These are phyloP conservation scores for Megaceryle torquata DNA, from an alignment of 2,113 vertebrate species.

Conservation along the genomic window DNA sequence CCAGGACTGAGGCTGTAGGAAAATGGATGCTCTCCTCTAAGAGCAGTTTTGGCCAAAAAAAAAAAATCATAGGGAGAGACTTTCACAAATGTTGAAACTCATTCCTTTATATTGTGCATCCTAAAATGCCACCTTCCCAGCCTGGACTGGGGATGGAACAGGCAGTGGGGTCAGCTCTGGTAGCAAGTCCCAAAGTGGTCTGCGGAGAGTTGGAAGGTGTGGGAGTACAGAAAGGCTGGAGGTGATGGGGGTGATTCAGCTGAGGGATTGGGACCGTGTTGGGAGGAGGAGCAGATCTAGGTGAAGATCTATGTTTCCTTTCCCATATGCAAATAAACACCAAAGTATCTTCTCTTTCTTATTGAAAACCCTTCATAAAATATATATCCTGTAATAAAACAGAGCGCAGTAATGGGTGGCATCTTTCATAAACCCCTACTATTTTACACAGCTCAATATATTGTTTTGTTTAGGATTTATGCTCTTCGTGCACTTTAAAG, in stretches of 20 bases:
- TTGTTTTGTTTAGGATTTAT: neutral
- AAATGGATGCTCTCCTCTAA: neutral
- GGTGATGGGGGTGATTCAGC: fast-evolving
- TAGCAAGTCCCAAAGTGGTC: neutral
- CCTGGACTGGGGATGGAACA: neutral
- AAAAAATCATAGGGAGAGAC: neutral
- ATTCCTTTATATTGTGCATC: neutral
- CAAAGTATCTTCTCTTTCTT: neutral
- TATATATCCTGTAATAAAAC: neutral
- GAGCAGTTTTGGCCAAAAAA: neutral
- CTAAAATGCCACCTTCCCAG: neutral
- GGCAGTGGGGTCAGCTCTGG: neutral
- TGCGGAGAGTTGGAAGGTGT: neutral
- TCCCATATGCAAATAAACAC: neutral
- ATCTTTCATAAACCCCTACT: neutral
- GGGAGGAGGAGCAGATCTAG: neutral
- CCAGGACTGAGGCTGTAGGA: neutral
- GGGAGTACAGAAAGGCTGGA: neutral
- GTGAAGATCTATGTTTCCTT: neutral
- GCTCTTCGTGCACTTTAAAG: neutral
- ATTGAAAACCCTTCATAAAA: neutral
- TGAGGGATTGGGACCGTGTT: neutral
- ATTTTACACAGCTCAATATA: neutral
- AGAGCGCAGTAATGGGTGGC: neutral
- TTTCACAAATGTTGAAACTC: neutral